Base-by-base conservation (phyloP, 2,888 invertebrate genomes). In the Phragmatobia fuliginosa region DNA sequence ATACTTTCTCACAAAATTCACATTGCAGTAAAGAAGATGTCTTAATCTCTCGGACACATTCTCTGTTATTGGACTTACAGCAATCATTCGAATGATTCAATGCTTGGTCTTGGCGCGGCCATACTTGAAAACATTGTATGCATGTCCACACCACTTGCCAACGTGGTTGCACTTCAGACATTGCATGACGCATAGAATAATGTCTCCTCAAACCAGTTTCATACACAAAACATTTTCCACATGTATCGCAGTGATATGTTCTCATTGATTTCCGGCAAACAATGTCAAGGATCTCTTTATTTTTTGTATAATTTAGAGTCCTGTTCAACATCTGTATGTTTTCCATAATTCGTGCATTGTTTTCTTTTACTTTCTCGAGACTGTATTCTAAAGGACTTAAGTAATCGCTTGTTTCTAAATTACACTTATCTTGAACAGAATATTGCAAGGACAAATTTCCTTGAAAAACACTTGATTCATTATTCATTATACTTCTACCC, bases 121-220 rank as follows among this genome's bases (percentile, higher is more conserved):
- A 95, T 7, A 95, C 94, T 82, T 95, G 95, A 75, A 92, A 94
- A 83, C 95, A 95, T 80, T 94, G 91, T 52, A 90, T 88, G 77
- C 95, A 95, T 52, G 94, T 94, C 95, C 94, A 95, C 36, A 95
- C 94, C 28, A 91, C 86, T 84, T 94, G 95, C 95, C 95, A 94
- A 21, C 91, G 90, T 7, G 91, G 92, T 73, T 90, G 91, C 41
- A 82, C 78, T 41, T 92, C 92, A 7, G 86, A 77, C 71, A 87
- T 85, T 0, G 91, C 86, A 76, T 93, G 94, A 72, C 92, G 85
- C 82, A 91, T 90, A 31, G 91, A 81, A 66, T 88, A 91, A 81
- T 95, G 95, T 75, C 93, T 90, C 72, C 90, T 89, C 49, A 95
- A 83, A 31, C 94, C 94, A 72, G 94, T 92, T 83, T 95, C 92